Percentiles rank a stretch among this genome's conserved stretches.
Evolutionary conservation across 2,888 invertebrate species (phyloP).

Genomic region (Hydraecia micacea): DNA sequence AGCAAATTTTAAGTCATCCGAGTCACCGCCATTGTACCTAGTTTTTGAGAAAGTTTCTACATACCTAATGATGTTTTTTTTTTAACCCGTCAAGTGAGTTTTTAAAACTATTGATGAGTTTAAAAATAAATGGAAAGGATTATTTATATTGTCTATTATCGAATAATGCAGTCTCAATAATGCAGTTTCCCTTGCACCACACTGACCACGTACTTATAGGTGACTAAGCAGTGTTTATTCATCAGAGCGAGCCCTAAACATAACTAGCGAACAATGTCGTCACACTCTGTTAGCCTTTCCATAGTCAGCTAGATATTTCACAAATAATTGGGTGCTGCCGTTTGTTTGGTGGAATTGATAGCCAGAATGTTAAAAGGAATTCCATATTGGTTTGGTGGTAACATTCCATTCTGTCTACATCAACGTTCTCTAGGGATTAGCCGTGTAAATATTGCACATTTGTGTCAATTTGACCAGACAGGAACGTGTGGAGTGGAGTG

Average conservation of each 20-base stretch:
- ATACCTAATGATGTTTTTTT: not conserved
- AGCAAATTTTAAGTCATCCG: not conserved
- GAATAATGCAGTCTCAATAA: not conserved
- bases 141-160: not conserved
- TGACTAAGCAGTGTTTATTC: constrained; percentile 51
- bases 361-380: constrained; percentile 14
- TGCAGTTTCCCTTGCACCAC: not conserved
- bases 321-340: constrained; percentile 37
- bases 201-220: constrained; percentile 7
- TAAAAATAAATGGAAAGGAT: not conserved
- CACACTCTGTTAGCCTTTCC: constrained; percentile 27
- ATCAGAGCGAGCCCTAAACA: constrained; percentile 16
- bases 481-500: constrained; percentile 27
- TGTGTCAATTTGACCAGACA: constrained; percentile 18
- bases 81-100: not conserved
- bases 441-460: constrained; percentile 26
- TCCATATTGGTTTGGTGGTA: constrained; percentile 14
- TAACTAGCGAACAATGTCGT: constrained; percentile 23
- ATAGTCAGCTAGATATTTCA: constrained; percentile 27
- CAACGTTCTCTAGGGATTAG: not conserved
- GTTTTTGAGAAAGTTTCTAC: not conserved
- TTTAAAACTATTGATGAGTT: not conserved
- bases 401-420: constrained; percentile 26
- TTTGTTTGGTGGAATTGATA: constrained; percentile 32
- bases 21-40: no score